Percentiles rank a stretch among this genome's conserved stretches.
These are phyloP conservation scores for Ambastaia sidthimunki DNA, from an alignment of 2,797 vertebrate genomes.

Conservation along the genomic window DNA sequence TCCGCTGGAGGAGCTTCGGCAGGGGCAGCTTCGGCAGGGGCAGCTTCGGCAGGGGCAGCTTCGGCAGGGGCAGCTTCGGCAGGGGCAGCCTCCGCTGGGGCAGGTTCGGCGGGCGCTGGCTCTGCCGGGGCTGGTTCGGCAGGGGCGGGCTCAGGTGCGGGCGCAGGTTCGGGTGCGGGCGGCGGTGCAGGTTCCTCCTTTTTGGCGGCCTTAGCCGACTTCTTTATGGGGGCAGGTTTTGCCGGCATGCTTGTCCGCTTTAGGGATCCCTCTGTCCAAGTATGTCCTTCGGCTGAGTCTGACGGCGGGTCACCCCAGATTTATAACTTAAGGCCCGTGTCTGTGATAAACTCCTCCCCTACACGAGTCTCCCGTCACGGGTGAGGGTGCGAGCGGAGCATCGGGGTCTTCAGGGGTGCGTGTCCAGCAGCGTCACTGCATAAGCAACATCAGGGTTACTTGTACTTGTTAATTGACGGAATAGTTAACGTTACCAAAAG, in stretches of 20 bases:
- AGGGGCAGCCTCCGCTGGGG: slow-evolving; percentile 35
- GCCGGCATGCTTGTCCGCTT: slow-evolving; percentile 77
- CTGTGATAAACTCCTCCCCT: slow-evolving; percentile 66
- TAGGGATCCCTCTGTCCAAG: slow-evolving; percentile 69
- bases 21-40: slow-evolving; percentile 55
- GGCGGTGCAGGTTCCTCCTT: slow-evolving; percentile 63
- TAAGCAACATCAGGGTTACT: too few relatives aligned
- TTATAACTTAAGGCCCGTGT: slow-evolving; percentile 68
- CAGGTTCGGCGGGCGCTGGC: slow-evolving; percentile 53
- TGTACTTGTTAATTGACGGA: too few relatives aligned
- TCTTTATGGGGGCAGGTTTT: slow-evolving; percentile 85
- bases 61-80: slow-evolving; percentile 51
- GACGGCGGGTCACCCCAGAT: slow-evolving; percentile 30
- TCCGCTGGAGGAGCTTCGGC: slow-evolving; percentile 41
- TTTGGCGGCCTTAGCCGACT: slow-evolving; percentile 74
- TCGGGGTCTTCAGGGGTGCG: background rate
- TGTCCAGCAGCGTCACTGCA: too few relatives aligned
- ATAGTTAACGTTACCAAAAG: too few relatives aligned
- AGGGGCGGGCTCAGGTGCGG: slow-evolving; percentile 48
- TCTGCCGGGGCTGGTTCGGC: slow-evolving; percentile 45
- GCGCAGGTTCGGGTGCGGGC: slow-evolving; percentile 43
- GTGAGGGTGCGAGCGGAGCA: background rate
- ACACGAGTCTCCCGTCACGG: slow-evolving; percentile 23
- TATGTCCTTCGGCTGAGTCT: slow-evolving; percentile 65
- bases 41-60: slow-evolving; percentile 44